These are phyloP conservation scores for Caenorhabditis latens DNA, from an alignment of 1,140 invertebrate species.

Conservation along the genomic window DNA sequence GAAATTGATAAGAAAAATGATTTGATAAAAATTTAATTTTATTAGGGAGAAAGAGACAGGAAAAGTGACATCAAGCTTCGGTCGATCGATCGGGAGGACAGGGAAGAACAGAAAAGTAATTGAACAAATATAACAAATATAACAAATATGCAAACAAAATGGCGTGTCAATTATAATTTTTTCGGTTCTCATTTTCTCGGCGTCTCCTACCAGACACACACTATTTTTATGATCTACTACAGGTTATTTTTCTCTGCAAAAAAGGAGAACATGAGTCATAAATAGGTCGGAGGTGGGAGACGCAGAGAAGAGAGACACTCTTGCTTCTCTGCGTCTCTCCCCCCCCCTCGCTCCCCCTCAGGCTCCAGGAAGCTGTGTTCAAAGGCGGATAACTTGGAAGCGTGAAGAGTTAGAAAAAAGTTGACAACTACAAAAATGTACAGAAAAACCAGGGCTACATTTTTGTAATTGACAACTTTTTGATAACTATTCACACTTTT, in stretches of 20 bases:
- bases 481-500: too few relatives aligned
- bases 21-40: conserved; percentile 30
- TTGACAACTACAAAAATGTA: too few relatives aligned
- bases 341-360: too few relatives aligned
- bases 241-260: background rate
- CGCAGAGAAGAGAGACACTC: too few relatives aligned
- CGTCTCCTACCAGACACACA: background rate
- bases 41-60: conserved; percentile 11
- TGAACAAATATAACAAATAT: background rate
- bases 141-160: background rate
- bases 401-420: too few relatives aligned
- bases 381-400: too few relatives aligned
- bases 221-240: background rate
- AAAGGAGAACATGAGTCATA: background rate
- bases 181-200: background rate
- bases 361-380: too few relatives aligned
- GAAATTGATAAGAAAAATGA: background rate
- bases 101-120: conserved; percentile 18
- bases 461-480: too few relatives aligned
- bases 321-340: too few relatives aligned
- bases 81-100: background rate
- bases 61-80: conserved; percentile 5
- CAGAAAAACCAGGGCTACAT: too few relatives aligned
- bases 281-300: background rate
- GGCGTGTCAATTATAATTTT: conserved; percentile 18